Evolutionary conservation across 2,888 invertebrate genomes (phyloP), one percentile per base, ranked within the genome.

Genomic region (Campoplex capitator): DNA sequence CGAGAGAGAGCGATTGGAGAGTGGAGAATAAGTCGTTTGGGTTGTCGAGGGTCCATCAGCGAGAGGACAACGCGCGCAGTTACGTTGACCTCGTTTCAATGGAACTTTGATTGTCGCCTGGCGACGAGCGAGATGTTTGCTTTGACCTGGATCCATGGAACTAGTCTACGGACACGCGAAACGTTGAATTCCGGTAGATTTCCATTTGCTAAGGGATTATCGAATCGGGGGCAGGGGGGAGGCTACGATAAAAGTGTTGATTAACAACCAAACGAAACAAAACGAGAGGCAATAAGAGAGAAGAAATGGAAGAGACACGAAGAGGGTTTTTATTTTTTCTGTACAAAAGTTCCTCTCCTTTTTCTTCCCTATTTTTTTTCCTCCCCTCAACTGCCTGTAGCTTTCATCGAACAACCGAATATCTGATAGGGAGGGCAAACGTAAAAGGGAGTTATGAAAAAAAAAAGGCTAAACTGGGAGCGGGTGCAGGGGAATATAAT

Each of bases 11-110:
- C 16, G 38, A 48, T 65, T 48, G 11, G 9, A 11, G 62, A 32
- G 32, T 28, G 48, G 56, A 35, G 77, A 35, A 77, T 51, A 48
- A 77, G 77, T 77, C 77, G 65, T 67, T 67, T 67, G 16, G 62
- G 32, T 62, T 62, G 62, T 32, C 62, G 32, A 32, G 62, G 16
- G 32, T 62, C 62, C 32, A 62, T 62, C 62, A 32, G 62, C 32
- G 62, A 62, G 62, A 16, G 23, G 23, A 23, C 23, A 23, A 23
- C 23, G 32, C 32, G 32, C 42, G 45, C 28, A 70, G 67, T 77
- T 67, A 23, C 67, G 67, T 65, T 67, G 67, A 77, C 77, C 67
- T 62, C 62, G 51, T 35, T 45, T 77, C 67, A 42, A 9, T 11
- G 78, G 38, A 65, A 65, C 45, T 32, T 48, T 32, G 76, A 76